Base-by-base conservation (phyloP, 23 tunicate genomes). In the Botrylloides violaceus region DNA sequence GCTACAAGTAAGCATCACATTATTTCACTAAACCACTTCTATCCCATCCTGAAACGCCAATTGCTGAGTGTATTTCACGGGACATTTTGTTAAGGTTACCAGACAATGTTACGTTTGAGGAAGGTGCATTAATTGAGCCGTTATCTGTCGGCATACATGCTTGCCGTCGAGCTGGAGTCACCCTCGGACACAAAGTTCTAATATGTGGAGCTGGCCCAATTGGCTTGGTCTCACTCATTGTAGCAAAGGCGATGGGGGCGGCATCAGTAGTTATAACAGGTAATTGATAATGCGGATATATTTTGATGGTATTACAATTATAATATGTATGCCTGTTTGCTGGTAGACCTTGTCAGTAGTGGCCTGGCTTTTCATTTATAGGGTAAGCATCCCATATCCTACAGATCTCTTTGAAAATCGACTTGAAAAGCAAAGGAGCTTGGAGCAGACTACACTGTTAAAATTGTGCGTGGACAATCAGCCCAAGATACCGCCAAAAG, bases 121-220 rank as follows among this genome's bases (percentile, higher is more conserved):
- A 63, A 31, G 80, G 80, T 3, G 80, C 80, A 23, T 21, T 75
- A 4, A 62, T 75, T 24, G 80, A 75, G n/a, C 80, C 80, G 2
- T 39, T 75, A 19, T 75, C 80, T 19, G 80, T 75, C 4, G 80
- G 72, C 4, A 75, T 75, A 7, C 80, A 75, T 62, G 75, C 80
- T 32, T 66, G 72, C 33, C 50, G 73, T 28, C 48, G 80, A 33
- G 80, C 71, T 3, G 56, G 34, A 36, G 34, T 75, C 3, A 48
- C 21, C 29, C 32, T 62, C 9, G 80, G 80, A n/a, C 72, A 75
- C 5, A 22, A 64, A 32, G 80, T 75, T 19, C 72, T 75, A 3
- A 38, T 75, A 3, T 29, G 43, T 29, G 80, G 80, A 4, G 72
- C 80, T 39, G 80, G 80, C 3, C 80, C 80, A 26, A 75, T 75